Base-by-base conservation (phyloP, 2,113 vertebrate genomes). In the Dendrocopos noguchii region DNA sequence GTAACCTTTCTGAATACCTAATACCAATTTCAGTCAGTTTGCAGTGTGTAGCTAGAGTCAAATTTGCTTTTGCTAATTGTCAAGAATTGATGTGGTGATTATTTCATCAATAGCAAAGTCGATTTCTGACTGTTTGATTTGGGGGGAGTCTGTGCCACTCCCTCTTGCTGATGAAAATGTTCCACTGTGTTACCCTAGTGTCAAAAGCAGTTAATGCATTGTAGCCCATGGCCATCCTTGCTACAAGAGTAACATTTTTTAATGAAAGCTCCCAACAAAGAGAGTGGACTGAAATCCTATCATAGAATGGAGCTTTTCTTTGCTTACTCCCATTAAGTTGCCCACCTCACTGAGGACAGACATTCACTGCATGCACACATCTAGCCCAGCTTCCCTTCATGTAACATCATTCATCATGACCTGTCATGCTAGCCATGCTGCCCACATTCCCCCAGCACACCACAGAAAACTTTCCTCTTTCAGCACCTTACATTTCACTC, bases 381-480 rank as follows among this genome's bases (percentile, higher is more conserved):
- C 92, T 97, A 96, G 95, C 68, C 79, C 83, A 64, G 92, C 90
- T 84, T 87, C 60, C 87, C 12, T 8, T 87, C 46, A 0, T n/a
- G 27, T 92, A 92, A 71, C 25, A 31, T 92, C 97, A 95, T 96
- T 96, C 95, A 95, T 94, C 96, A 96, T 1, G 3, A 4, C 71
- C 81, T 70, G 91, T 53, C 33, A 31, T n/a, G 71, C 87, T 83
- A 71, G 61, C 93, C 57, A 12, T 18, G 29, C 94, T 67, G 63
- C 68, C 88, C 31, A 5, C 9, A 55, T 90, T 94, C 63, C 34
- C 33, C 76, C 93, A 86, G 88, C 90, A 87, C 9, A 6, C 80
- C 59, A 29, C 84, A 71, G 95, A 95, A 96, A 89, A 93, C 93
- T 93, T 97, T 73, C 87, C 92, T 97, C 94, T 95, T 90, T 96